Evolutionary conservation across 1,140 invertebrate species (phyloP), one percentile per base, ranked within the genome.

Genomic region (Riptortus pedestris): DNA sequence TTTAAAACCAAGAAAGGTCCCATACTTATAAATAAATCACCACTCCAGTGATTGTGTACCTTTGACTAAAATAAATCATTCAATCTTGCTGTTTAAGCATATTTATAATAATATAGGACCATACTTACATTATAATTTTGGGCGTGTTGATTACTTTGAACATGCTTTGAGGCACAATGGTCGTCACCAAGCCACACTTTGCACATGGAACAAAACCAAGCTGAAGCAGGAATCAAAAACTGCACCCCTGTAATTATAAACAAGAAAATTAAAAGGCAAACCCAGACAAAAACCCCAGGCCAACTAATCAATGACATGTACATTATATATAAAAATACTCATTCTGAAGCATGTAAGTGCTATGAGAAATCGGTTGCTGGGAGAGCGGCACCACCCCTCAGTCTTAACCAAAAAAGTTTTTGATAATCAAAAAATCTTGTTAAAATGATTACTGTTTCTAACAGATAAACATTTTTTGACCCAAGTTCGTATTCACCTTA

Each of bases 161-260:
- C 76, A 77, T 93, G 90, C 3, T 86, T 79, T 26, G 86, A 88
- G 11, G 88, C 88, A 74, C 89, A 90, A 73, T 91, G 87, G 47
- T 90, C 79, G 73, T 93, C 90, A 0, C 89, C 90, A 67, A 91
- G 89, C 85, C 88, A 93, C 65, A 82, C 78, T 72, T 88, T 83
- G 69, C 90, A 93, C 31, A 93, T 77, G 71, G 88, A 88, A 74
- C 90, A 93, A 75, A 88, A 93, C 89, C 89, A 91, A n/a, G 87
- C 86, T 14, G 85, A 85, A 0, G 88, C 84, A 4, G 89, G 85
- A 65, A 88, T 84, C 73, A 91, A 85, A 76, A 91, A 91, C 72
- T 91, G 88, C 45, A 91, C 76, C 18, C 90, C 86, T 87, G 75
- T 47, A 77, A 77, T 47, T 71, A 74, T 73, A 75, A n/a, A n/a